Evolutionary conservation across 2,888 invertebrate species (phyloP).

Genomic region (Ennomos quercinarius): DNA sequence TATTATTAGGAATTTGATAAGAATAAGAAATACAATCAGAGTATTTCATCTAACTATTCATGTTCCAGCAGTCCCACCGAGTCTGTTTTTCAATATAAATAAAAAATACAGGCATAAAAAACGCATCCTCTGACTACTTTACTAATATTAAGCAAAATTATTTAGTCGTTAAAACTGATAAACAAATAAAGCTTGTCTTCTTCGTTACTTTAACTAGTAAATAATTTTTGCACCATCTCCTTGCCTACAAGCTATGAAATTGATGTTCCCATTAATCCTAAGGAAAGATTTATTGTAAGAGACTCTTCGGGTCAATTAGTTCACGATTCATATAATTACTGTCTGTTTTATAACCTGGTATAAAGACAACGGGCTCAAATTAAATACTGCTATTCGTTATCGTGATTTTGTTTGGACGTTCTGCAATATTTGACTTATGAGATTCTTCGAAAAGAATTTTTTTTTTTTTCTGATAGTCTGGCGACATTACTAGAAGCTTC

Average conservation of each 20-base stretch:
- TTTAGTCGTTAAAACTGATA: not conserved
- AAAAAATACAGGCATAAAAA: too few relatives aligned
- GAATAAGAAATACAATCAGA: too few relatives aligned
- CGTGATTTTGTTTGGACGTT: slow-evolving; percentile 8
- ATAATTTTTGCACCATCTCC: slow-evolving; percentile 6
- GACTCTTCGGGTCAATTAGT: slow-evolving; percentile 54
- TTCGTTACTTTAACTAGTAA: not conserved
- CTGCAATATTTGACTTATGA: not conserved
- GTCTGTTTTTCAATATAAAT: too few relatives aligned
- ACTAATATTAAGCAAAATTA: too few relatives aligned
- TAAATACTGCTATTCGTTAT: slow-evolving; percentile 15
- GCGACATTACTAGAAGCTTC: too few relatives aligned
- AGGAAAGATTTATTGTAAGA: slow-evolving; percentile 52
- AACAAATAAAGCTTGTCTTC: not conserved
- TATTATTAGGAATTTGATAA: too few relatives aligned
- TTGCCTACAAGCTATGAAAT: slow-evolving; percentile 47
- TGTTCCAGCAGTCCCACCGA: too few relatives aligned
- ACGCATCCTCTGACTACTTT: too few relatives aligned
- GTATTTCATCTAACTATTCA: too few relatives aligned
- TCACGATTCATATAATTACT: slow-evolving; percentile 51
- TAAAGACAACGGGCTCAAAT: slow-evolving; percentile 20
- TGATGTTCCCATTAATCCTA: slow-evolving; percentile 56
- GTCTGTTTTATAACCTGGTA: slow-evolving; percentile 38
- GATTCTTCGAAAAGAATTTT: not conserved
- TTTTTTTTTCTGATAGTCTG: too few relatives aligned